These are phyloP conservation scores for Rhaphigaster nebulosa DNA, from an alignment of 2,888 invertebrate genomes.

Conservation along the genomic window DNA sequence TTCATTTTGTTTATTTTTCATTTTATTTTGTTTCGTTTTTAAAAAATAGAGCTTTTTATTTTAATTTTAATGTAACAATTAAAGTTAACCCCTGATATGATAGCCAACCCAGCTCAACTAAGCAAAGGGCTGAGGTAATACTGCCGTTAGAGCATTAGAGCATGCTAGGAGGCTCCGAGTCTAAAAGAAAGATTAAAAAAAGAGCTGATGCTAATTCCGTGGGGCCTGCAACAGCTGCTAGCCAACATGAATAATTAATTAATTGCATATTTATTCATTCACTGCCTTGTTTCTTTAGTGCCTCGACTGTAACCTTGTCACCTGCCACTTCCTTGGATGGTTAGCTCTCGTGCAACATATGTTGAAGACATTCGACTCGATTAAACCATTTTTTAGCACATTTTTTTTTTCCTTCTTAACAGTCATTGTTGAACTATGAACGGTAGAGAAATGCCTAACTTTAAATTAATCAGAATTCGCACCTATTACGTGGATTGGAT, in stretches of 20 bases:
- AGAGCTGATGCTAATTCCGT: background rate
- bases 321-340: background rate
- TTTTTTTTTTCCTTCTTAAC: background rate
- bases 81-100: background rate
- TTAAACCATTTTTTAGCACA: background rate
- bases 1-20: no score
- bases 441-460: no score
- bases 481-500: no score
- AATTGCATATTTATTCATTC: constrained; percentile 23
- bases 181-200: constrained; percentile 18
- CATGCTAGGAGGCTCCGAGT: background rate
- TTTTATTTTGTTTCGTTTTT: no score
- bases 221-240: constrained; percentile 8
- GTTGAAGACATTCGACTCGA: background rate
- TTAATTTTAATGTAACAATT: background rate
- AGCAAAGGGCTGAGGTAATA: background rate
- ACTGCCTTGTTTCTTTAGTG: background rate
- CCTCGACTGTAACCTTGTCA: background rate
- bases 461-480: no score
- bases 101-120: background rate
- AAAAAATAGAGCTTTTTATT: background rate
- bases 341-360: background rate
- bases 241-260: constrained; percentile 32
- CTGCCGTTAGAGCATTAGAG: background rate
- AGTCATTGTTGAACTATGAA: no score